Evolutionary conservation across 2,888 invertebrate species (phyloP).

Genomic region (Gastracanthus pulcherrimus): DNA sequence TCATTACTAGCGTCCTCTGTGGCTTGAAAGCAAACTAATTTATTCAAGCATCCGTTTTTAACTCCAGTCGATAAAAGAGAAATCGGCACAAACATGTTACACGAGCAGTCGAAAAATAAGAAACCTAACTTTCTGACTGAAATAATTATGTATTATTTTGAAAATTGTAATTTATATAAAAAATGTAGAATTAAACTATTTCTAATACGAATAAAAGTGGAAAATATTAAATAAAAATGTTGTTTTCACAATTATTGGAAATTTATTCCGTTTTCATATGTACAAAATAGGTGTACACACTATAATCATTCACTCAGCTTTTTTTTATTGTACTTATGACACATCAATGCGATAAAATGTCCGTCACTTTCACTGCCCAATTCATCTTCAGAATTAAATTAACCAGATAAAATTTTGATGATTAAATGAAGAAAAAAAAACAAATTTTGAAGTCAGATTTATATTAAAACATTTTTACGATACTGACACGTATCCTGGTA

Average conservation of each 20-base stretch:
- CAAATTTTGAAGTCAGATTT: slow-evolving; percentile 13
- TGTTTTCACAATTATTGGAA: slow-evolving; percentile 67
- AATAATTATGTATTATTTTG: neutral
- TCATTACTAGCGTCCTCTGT: neutral
- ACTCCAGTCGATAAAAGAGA: neutral
- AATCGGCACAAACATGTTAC: neutral
- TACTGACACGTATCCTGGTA: slow-evolving; percentile 36
- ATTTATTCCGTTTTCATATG: slow-evolving; percentile 76
- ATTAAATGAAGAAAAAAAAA: slow-evolving; percentile 12
- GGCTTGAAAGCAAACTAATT: neutral
- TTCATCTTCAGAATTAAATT: neutral
- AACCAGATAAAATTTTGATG: neutral
- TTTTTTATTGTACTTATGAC: slow-evolving; percentile 41
- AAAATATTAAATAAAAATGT: neutral
- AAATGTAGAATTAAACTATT: too few species aligned
- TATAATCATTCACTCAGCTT: slow-evolving; percentile 56
- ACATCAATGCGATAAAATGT: slow-evolving; percentile 41
- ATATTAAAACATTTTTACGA: slow-evolving; percentile 33
- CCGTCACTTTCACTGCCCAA: slow-evolving; percentile 16
- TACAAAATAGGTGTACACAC: slow-evolving; percentile 77
- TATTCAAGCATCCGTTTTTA: neutral
- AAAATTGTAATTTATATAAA: too few species aligned
- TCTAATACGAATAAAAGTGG: neutral
- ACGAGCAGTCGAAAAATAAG: neutral
- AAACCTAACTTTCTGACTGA: neutral